Percentiles rank a stretch among this genome's conserved stretches.
Evolutionary conservation across 37 sponge, comb jelly and placozoan genomes (phyloP).

Genomic region (Mnemiopsis leidyi): DNA sequence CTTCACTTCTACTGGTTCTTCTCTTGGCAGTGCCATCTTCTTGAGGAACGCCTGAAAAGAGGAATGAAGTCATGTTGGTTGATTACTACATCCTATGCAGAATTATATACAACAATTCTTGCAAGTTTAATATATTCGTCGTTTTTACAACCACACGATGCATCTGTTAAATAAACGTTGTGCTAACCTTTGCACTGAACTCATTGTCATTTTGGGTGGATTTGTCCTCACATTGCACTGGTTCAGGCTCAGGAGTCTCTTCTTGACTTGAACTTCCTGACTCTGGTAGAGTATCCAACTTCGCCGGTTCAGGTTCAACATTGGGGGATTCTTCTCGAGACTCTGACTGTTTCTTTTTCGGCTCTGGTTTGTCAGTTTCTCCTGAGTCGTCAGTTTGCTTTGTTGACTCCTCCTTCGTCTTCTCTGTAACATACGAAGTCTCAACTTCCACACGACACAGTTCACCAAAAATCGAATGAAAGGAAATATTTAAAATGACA

Average conservation of each 20-base stretch:
- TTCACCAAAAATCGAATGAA: background rate
- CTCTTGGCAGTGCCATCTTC: background rate
- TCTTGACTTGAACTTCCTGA: background rate
- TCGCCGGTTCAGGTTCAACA: background rate
- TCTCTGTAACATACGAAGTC: no score
- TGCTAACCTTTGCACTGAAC: slow-evolving; percentile 4
- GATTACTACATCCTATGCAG: no score
- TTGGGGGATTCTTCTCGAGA: background rate
- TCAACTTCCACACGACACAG: background rate
- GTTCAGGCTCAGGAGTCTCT: background rate
- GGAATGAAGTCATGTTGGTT: no score
- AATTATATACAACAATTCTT: no score
- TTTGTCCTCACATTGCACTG: background rate
- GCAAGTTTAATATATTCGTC: no score
- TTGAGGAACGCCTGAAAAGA: slow-evolving; percentile 37
- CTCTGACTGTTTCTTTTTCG: no score
- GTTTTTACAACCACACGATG: no score
- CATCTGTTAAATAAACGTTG: no score
- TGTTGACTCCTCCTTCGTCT: no score
- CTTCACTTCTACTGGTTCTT: background rate
- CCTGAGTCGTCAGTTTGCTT: no score
- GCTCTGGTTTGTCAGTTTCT: no score
- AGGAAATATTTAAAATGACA: background rate
- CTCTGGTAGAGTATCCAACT: background rate
- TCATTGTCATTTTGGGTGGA: slow-evolving; percentile 1